Evolutionary conservation across 2,888 invertebrate species (phyloP).

Genomic region (Clitarchus hookeri): DNA sequence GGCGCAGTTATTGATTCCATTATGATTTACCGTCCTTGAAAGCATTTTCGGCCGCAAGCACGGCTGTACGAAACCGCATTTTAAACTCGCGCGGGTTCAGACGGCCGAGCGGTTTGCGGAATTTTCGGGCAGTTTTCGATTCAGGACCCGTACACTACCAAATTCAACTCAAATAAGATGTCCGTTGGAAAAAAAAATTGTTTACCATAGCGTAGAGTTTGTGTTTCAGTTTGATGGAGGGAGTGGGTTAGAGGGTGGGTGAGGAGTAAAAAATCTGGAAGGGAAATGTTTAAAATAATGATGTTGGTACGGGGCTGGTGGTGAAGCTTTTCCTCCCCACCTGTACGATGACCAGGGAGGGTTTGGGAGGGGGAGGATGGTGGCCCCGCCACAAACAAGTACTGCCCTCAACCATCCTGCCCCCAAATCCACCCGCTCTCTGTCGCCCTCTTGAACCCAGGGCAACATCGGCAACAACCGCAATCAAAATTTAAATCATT

Average conservation of each 20-base stretch:
- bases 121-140: no score
- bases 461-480: background rate
- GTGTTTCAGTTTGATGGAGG: background rate
- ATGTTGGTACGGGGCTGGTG: background rate
- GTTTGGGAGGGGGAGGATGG: background rate
- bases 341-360: background rate
- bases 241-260: background rate
- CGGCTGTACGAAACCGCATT: background rate
- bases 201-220: background rate
- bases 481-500: constrained; percentile 4
- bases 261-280: background rate
- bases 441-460: background rate
- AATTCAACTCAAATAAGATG: background rate
- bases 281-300: background rate
- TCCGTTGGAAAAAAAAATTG: background rate
- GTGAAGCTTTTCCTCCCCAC: background rate
- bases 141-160: background rate
- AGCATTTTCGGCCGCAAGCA: background rate
- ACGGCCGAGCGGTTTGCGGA: background rate
- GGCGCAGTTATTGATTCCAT: background rate
- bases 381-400: background rate
- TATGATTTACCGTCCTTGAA: background rate
- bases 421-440: background rate
- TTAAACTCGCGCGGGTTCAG: background rate
- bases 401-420: no score